Conservation (phyloP, 1,140 invertebrate species). For the Trichomalopsis sarcophagae region DNA sequence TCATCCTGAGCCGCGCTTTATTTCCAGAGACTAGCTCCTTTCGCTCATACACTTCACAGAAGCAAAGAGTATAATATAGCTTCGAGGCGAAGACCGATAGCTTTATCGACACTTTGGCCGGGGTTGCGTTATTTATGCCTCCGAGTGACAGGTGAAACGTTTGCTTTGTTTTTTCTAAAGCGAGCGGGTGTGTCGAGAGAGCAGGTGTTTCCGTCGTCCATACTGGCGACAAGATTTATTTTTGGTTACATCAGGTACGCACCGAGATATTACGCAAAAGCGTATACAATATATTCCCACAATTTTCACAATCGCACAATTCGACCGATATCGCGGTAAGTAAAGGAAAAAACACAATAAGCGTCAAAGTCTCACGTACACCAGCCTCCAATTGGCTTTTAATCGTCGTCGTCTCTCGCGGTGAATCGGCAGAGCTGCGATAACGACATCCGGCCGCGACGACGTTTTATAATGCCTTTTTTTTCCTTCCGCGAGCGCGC, state of each 20-base stretch:
- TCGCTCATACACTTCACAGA: background rate
- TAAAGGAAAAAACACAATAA: background rate
- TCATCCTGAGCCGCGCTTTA: background rate
- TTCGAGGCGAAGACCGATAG: background rate
- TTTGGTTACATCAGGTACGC: too few species aligned
- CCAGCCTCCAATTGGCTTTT: background rate
- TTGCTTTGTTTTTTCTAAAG: background rate
- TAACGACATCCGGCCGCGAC: conserved; percentile 26
- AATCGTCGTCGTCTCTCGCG: background rate
- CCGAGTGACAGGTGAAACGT: background rate
- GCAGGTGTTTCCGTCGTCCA: background rate
- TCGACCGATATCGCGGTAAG: too few species aligned
- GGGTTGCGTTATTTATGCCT: background rate
- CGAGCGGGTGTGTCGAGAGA: background rate
- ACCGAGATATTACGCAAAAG: too few species aligned
- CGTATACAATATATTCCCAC: too few species aligned
- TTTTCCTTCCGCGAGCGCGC: conserved; percentile 2
- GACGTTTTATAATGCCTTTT: background rate
- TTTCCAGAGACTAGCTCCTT: background rate
- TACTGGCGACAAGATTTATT: too few species aligned
- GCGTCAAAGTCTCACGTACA: background rate
- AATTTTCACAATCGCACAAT: too few species aligned
- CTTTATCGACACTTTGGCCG: background rate
- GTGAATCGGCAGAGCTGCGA: background rate
- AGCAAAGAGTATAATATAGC: background rate